Conservation (phyloP, 1,140 invertebrate genomes). For the Macrotrachela quadricornifera region DNA sequence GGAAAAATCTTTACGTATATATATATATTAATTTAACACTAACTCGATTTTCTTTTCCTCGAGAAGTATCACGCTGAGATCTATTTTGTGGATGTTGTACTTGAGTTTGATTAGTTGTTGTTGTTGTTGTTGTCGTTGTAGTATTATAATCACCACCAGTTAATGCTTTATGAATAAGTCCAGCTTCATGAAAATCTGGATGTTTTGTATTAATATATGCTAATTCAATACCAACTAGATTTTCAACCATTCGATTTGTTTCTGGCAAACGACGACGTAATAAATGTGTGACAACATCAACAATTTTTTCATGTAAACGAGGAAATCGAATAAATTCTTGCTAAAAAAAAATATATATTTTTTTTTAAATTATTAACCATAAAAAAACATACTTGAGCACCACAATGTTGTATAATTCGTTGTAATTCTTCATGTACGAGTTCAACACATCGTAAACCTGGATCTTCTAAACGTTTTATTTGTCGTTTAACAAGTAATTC, state of each 20-base stretch:
- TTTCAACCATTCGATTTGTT: conserved; percentile 90
- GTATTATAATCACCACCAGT: conserved; percentile 15
- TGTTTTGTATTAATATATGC: conserved; percentile 99
- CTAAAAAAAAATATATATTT: conserved; percentile 39
- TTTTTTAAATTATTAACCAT: neutral
- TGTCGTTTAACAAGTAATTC: conserved; percentile 86
- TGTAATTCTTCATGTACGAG: conserved; percentile 98
- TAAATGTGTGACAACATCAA: conserved; percentile 87
- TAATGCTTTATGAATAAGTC: conserved; percentile 39
- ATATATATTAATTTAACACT: no score
- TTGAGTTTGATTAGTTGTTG: neutral
- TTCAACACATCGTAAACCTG: conserved; percentile 82
- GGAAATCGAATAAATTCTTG: conserved; percentile 97
- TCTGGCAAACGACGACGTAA: conserved; percentile 64
- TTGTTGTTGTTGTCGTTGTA: neutral
- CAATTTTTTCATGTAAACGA: conserved; percentile 80
- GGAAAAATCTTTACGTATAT: no score
- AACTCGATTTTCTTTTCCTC: no score
- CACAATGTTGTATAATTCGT: conserved; percentile 89
- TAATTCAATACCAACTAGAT: conserved; percentile 84
- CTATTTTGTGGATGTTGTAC: neutral
- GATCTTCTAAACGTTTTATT: conserved; percentile 80
- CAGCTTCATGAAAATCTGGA: conserved; percentile 91
- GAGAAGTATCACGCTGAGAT: neutral
- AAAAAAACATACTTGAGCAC: conserved; percentile 38